These are phyloP conservation scores for Perca fluviatilis DNA, from an alignment of 2,113 vertebrate genomes.

Conservation along the genomic window DNA sequence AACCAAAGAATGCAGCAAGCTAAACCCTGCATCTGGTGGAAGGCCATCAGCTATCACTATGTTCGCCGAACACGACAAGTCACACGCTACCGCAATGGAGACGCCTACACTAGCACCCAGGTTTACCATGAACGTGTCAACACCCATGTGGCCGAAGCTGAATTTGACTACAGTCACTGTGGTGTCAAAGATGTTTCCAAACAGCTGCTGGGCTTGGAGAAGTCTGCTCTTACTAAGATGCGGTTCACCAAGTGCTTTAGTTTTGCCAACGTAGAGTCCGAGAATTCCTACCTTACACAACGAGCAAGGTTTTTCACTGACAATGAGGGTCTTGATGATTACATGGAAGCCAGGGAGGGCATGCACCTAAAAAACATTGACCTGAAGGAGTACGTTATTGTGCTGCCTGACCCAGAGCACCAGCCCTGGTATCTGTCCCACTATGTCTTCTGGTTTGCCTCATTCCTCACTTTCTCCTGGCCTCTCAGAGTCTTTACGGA, in stretches of 20 bases:
- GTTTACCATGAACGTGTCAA: constrained; percentile 94
- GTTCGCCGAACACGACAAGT: constrained; percentile 95
- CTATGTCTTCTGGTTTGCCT: constrained; percentile 94
- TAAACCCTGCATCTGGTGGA: constrained; percentile 99
- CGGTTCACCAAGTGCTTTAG: constrained; percentile 98
- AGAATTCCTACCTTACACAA: constrained; percentile 96
- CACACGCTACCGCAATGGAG: constrained; percentile 94
- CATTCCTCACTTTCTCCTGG: constrained; percentile 95
- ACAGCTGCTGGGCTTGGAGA: constrained; percentile 93
- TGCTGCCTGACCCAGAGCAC: constrained; percentile 91
- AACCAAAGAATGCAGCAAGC: constrained; percentile 93
- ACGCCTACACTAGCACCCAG: constrained; percentile 92
- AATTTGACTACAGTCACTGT: constrained; percentile 94
- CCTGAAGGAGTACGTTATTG: constrained; percentile 96
- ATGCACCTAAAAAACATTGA: constrained; percentile 98
- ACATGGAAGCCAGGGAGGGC: constrained; percentile 96
- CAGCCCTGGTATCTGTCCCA: constrained; percentile 96
- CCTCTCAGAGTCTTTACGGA: constrained; percentile 94
- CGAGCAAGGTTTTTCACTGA: constrained; percentile 95
- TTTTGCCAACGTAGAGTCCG: constrained; percentile 95
- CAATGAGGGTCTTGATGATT: constrained; percentile 96
- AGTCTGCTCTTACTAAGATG: constrained; percentile 90
- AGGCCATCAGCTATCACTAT: constrained; percentile 98
- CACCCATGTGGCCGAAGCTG: constrained; percentile 95
- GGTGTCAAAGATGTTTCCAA: constrained; percentile 96